phyloP scores from a whole-genome alignment of 2,888 invertebrate genomes.

The Thera britannica region DNA sequence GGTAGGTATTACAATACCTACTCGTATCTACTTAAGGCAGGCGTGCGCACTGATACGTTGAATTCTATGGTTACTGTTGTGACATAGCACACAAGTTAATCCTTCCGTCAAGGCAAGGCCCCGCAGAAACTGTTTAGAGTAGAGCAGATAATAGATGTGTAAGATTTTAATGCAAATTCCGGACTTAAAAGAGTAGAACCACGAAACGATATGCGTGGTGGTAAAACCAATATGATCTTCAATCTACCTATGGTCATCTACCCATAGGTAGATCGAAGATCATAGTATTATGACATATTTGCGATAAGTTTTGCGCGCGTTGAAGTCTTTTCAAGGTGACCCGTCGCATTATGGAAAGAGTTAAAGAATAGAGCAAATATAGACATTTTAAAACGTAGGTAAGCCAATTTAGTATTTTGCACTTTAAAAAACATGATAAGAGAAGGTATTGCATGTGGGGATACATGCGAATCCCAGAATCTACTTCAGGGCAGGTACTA shows the following conservation, averaged over 20 bases:
- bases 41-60: constrained; percentile 23
- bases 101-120: constrained; percentile 1
- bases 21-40: constrained; percentile 27
- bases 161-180: background rate
- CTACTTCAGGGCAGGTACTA: too few relatives aligned
- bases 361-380: background rate
- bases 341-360: background rate
- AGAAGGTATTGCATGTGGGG: too few relatives aligned
- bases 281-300: background rate
- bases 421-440: too few relatives aligned
- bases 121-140: background rate
- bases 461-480: too few relatives aligned
- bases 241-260: background rate
- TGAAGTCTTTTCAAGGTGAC: constrained; percentile 33
- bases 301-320: constrained; percentile 24
- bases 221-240: background rate
- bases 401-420: too few relatives aligned
- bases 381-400: background rate
- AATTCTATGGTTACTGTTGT: constrained; percentile 12
- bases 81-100: constrained; percentile 14
- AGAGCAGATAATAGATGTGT: background rate
- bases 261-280: too few relatives aligned
- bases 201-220: background rate
- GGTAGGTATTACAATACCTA: constrained; percentile 50
- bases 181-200: background rate